Percentiles rank a stretch among this genome's conserved stretches.
Conservation (phyloP, 2,797 vertebrate species). For the Leucoraja ocellata region DNA sequence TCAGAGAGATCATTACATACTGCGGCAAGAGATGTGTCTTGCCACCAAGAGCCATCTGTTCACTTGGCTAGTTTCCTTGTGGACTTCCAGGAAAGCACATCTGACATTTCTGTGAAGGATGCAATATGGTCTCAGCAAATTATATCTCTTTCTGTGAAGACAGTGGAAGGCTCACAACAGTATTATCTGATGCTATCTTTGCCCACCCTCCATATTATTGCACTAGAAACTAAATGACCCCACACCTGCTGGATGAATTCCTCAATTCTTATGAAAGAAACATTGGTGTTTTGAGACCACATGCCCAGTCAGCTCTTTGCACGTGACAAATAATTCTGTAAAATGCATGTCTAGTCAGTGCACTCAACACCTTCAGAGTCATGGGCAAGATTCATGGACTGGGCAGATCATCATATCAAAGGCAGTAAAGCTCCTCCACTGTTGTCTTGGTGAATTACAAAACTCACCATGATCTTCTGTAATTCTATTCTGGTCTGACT, state of each 20-base stretch:
- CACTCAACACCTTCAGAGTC: neutral
- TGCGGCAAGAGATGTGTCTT: neutral
- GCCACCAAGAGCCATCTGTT: neutral
- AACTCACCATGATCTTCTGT: neutral
- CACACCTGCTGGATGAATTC: neutral
- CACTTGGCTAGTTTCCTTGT: neutral
- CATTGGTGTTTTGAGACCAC: neutral
- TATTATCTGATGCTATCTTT: neutral
- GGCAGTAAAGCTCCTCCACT: neutral
- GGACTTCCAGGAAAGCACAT: neutral
- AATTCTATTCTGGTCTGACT: neutral
- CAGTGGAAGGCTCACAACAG: neutral
- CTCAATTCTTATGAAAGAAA: neutral
- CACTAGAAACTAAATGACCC: neutral
- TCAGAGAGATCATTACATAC: neutral
- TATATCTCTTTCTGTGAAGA: neutral
- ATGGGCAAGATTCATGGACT: neutral
- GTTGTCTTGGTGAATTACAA: neutral
- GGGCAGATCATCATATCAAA: neutral
- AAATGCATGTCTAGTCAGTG: neutral
- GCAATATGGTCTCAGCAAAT: neutral
- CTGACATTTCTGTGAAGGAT: neutral
- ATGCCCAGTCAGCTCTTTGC: neutral
- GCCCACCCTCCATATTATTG: neutral
- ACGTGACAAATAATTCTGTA: neutral